Evolutionary conservation across 1,140 invertebrate species (phyloP).

Genomic region (Drosophila pachea): DNA sequence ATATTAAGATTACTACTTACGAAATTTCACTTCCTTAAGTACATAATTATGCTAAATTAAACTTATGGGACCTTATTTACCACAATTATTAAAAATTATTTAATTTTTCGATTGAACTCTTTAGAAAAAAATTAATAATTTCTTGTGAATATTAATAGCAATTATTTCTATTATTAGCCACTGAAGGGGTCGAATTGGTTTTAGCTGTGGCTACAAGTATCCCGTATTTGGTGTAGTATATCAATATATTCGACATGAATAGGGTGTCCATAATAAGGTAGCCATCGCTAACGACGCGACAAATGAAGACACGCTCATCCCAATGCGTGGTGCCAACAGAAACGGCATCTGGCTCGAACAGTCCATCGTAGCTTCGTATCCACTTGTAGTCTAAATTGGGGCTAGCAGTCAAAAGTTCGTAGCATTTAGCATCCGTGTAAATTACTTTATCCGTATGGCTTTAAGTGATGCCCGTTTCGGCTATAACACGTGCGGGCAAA

Average conservation of each 20-base stretch:
- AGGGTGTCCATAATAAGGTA: conserved; percentile 29
- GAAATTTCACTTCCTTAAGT: too few species aligned
- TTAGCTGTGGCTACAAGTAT: conserved; percentile 12
- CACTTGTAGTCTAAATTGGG: conserved; percentile 1
- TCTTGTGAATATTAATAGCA: too few species aligned
- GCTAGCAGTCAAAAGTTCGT: conserved; percentile 10
- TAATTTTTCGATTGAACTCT: too few species aligned
- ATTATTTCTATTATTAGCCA: background rate
- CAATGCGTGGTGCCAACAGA: conserved; percentile 28
- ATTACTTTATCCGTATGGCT: conserved; percentile 13
- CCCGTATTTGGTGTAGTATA: conserved; percentile 30
- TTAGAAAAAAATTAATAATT: too few species aligned
- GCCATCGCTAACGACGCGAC: conserved; percentile 21
- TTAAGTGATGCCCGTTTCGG: conserved; percentile 19
- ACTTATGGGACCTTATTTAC: too few species aligned
- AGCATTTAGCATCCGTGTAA: background rate
- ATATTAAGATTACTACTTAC: too few species aligned
- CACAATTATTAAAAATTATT: too few species aligned
- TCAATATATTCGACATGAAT: conserved; percentile 6
- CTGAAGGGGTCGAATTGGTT: background rate
- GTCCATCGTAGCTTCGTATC: conserved; percentile 32
- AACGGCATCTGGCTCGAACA: conserved; percentile 14
- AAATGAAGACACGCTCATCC: conserved; percentile 36
- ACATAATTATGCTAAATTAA: too few species aligned
- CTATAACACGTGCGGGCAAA: conserved; percentile 28